phyloP scores from a whole-genome alignment of 2,113 vertebrate species.

The Fulmarus glacialis region DNA sequence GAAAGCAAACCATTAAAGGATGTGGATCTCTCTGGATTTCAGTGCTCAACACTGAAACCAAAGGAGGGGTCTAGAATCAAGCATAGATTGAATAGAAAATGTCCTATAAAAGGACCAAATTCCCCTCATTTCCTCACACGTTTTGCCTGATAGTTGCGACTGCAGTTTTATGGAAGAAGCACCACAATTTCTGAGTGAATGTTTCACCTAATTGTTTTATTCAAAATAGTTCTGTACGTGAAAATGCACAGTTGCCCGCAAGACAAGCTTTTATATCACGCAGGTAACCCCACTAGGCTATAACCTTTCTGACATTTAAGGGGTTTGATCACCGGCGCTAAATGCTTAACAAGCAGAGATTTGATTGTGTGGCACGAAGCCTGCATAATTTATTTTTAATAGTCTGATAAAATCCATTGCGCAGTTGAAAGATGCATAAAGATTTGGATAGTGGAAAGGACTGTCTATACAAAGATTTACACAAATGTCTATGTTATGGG shows the following conservation, averaged over 20 bases:
- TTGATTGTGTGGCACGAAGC: conserved; percentile 38
- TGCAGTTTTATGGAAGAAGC: not conserved
- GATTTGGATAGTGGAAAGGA: not conserved
- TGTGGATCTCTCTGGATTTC: not conserved
- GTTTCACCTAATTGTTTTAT: not conserved
- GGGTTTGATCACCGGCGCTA: conserved; percentile 21
- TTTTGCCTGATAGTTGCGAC: not conserved
- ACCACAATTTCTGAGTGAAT: not conserved
- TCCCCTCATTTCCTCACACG: not conserved
- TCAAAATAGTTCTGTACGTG: not conserved
- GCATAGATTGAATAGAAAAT: accelerated
- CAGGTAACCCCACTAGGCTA: not conserved
- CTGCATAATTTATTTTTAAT: conserved; percentile 47
- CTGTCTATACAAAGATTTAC: not conserved
- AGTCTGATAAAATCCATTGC: conserved; percentile 25
- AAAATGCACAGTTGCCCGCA: not conserved
- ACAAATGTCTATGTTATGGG: not conserved
- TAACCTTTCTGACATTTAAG: conserved; percentile 36
- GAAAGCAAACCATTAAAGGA: not conserved
- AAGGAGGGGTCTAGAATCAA: not conserved
- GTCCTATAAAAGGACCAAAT: not conserved
- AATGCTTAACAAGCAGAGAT: conserved; percentile 59
- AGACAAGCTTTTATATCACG: not conserved
- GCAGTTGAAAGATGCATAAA: not conserved
- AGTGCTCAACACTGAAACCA: not conserved